Base-by-base conservation (phyloP, 2,797 vertebrate species). In the Champsocephalus esox region DNA sequence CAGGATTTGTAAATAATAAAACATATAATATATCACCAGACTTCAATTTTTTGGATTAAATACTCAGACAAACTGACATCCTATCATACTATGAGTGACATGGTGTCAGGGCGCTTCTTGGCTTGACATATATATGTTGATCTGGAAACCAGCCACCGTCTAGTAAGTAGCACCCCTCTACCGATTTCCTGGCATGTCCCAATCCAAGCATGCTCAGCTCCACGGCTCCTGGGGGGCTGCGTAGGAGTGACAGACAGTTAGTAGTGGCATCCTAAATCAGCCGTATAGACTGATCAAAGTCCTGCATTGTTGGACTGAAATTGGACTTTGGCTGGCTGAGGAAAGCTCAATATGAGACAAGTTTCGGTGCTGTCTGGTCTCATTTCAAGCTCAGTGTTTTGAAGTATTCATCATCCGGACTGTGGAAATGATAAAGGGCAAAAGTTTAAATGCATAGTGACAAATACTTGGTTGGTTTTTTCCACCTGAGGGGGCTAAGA, bases 261-360 rank as follows among this genome's bases (percentile, higher is more conserved):
- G 79, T 24, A 67, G 87, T 83, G 89, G 89, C 88, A 84, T 71
- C 64, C 77, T 82, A 87, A 92, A 89, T 88, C 82, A 85, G 44
- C 81, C 71, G 59, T 75, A 80, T 49, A 86, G 79, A 65, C 78
- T 84, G 90, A 93, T 94, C 90, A 94, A 93, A 94, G 89, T 67
- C 8, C 49, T 28, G 77, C 83, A 90, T 87, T 91, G 87, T 91
- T 79, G 78, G 80, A 67, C 79, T 82, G 88, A 88, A 92, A 93
- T 92, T 91, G 90, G 87, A 91, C 88, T 87, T 80, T 57, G 75
- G 79, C 80, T 72, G 70, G 56, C 83, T 80, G 70, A 61, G 52
- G 81, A 69, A 54, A 65, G 74, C 81, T 73, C 79, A 84, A 61
- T 78, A 73, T 74, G 58, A 86, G 80, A 66, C 73, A 71, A 71